Percentiles rank a stretch among this genome's conserved stretches.
These are phyloP conservation scores for Dendrocincla fuliginosa DNA, from an alignment of 2,797 vertebrate species.

Conservation along the genomic window DNA sequence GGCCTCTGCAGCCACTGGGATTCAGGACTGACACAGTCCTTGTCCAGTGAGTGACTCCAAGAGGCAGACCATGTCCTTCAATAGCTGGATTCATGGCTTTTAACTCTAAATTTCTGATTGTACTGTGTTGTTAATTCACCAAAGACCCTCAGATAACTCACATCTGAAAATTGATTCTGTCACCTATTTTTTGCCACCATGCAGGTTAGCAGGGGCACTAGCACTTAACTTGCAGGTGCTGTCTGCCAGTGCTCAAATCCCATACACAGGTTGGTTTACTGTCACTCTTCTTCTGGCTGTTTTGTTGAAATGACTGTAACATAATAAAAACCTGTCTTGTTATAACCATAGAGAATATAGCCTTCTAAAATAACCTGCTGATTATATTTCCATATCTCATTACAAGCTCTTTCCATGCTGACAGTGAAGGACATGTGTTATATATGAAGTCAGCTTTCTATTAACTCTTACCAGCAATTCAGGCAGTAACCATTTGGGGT, in stretches of 20 bases:
- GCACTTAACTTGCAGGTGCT: accelerated
- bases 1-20: neutral
- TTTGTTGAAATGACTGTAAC: neutral
- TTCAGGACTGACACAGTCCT: neutral
- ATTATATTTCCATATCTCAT: neutral
- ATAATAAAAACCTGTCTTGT: neutral
- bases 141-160: neutral
- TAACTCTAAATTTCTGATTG: neutral
- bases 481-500: neutral
- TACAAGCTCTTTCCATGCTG: neutral
- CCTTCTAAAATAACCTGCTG: neutral
- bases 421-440: neutral
- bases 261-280: neutral
- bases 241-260: neutral
- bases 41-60: accelerated
- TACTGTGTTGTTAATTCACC: neutral
- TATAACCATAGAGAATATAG: neutral
- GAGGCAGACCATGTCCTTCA: neutral
- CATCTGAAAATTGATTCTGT: neutral
- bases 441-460: neutral
- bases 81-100: neutral
- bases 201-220: neutral
- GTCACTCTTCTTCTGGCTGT: neutral
- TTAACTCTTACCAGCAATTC: neutral
- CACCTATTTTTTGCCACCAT: neutral